A percentile compares a stretch with the other conserved stretches of the same genome.
Conservation (phyloP, 2,888 invertebrate genomes). For the Nemotelus nigrinus region DNA sequence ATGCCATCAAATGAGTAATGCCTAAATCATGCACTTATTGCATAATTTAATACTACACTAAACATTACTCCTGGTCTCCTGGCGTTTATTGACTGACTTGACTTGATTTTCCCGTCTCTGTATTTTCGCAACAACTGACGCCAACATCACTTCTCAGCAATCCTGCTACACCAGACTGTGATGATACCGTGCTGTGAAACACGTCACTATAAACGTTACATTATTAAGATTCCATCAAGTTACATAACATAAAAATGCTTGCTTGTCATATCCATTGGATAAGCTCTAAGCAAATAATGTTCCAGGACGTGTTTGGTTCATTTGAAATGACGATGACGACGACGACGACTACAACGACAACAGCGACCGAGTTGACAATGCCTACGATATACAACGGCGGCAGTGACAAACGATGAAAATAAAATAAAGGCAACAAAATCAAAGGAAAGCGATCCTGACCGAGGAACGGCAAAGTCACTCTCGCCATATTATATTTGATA, state of each 20-base stretch:
- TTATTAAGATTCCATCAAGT: constrained; percentile 44
- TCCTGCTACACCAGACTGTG: not conserved
- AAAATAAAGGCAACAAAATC: not conserved
- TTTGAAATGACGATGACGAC: constrained; percentile 12
- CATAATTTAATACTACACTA: constrained; percentile 25
- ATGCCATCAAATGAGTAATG: constrained; percentile 24
- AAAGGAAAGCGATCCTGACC: constrained; percentile 1
- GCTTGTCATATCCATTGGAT: constrained; percentile 41
- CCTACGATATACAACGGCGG: too few relatives aligned
- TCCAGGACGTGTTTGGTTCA: constrained; percentile 24
- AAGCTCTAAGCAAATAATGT: constrained; percentile 39
- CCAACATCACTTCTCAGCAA: not conserved
- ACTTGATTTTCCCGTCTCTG: not conserved
- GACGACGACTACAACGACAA: not conserved
- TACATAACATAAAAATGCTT: constrained; percentile 43
- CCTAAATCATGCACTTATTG: constrained; percentile 22
- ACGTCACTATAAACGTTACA: constrained; percentile 30
- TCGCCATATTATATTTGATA: constrained; percentile 18
- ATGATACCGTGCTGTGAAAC: constrained; percentile 33
- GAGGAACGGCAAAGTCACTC: not conserved
- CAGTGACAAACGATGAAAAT: too few relatives aligned
- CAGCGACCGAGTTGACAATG: too few relatives aligned
- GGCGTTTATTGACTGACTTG: not conserved
- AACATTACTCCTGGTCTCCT: not conserved
- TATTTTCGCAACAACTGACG: not conserved